A percentile compares a stretch with the other conserved stretches of the same genome.
Conservation (phyloP, 2,113 vertebrate genomes). For the Clarias batrachus region DNA sequence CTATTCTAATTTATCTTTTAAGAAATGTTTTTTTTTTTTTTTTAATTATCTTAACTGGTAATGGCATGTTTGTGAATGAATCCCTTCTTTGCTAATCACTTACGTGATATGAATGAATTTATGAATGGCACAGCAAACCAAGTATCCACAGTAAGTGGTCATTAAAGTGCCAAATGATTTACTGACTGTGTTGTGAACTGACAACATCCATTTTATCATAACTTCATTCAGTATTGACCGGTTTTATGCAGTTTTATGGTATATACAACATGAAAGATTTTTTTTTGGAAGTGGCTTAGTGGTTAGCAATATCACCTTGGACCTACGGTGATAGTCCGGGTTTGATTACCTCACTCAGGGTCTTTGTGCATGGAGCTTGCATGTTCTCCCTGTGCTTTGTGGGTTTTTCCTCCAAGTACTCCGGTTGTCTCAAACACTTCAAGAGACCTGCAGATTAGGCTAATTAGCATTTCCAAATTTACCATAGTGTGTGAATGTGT, state of each 20-base stretch:
- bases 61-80: not conserved
- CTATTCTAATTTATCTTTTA: not conserved
- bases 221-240: not conserved
- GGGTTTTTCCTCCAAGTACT: too few relatives aligned
- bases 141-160: not conserved
- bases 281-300: too few relatives aligned
- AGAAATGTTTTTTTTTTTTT: not conserved
- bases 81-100: not conserved
- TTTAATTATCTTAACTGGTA: not conserved
- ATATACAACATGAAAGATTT: not conserved
- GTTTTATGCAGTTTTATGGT: not conserved
- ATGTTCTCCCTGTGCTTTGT: too few relatives aligned
- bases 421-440: too few relatives aligned
- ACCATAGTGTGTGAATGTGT: too few relatives aligned
- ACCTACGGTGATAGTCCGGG: too few relatives aligned
- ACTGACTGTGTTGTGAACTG: not conserved
- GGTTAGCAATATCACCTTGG: too few relatives aligned
- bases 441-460: too few relatives aligned
- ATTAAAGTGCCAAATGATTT: not conserved
- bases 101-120: not conserved
- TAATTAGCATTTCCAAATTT: too few relatives aligned
- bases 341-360: too few relatives aligned
- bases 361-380: too few relatives aligned
- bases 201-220: not conserved
- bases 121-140: not conserved